Evolutionary conservation across 2,113 vertebrate genomes (phyloP).

Genomic region (Oenanthe oenanthe): DNA sequence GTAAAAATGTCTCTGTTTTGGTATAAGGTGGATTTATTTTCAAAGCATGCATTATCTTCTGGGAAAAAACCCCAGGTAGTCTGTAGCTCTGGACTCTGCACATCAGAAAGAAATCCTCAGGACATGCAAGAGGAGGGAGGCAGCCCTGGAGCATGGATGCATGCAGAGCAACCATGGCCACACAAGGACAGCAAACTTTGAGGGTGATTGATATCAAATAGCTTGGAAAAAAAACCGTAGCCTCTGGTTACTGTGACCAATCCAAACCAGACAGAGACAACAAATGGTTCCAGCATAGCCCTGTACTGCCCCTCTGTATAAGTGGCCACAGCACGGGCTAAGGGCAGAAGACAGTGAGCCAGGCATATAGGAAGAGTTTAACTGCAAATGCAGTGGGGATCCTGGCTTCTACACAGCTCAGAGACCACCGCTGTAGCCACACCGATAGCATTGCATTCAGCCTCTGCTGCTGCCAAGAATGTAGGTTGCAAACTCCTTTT

Average conservation of each 20-base stretch:
- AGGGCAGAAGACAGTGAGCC: background rate
- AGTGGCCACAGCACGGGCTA: background rate
- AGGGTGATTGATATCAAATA: background rate
- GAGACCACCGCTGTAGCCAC: accelerated
- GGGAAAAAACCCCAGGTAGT: background rate
- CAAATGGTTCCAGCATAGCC: background rate
- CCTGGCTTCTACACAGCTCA: background rate
- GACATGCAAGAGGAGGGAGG: background rate
- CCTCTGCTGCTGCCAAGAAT: background rate
- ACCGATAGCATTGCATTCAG: background rate
- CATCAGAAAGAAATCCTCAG: background rate
- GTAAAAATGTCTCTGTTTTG: background rate
- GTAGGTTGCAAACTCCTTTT: background rate
- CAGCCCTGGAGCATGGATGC: background rate
- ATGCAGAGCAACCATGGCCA: background rate
- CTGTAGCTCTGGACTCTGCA: background rate
- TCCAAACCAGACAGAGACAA: background rate
- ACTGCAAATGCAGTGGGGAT: background rate
- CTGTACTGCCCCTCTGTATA: background rate
- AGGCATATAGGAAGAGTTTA: background rate
- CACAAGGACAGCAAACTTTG: background rate
- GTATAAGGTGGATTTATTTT: background rate
- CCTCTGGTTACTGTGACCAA: background rate
- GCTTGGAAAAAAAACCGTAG: background rate
- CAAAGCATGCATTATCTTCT: background rate